Evolutionary conservation across 2,888 invertebrate genomes (phyloP).

Genomic region (Nephrotoma flavescens): DNA sequence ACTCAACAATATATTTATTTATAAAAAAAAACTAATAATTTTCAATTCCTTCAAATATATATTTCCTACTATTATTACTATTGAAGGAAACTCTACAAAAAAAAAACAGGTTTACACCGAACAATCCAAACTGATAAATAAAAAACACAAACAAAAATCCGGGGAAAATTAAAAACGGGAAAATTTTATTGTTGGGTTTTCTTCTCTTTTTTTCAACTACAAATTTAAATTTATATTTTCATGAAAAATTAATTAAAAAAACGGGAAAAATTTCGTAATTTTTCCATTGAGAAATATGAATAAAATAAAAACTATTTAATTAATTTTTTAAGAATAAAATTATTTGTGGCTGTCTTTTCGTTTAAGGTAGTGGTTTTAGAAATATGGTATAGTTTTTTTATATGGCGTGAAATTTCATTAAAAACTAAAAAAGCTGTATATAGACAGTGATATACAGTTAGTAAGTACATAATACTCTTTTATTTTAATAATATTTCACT

Average conservation of each 20-base stretch:
- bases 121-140: neutral
- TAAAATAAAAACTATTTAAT: neutral
- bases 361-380: neutral
- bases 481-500: neutral
- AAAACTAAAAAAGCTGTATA: neutral
- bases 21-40: neutral
- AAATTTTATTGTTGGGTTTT: neutral
- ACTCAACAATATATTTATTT: neutral
- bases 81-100: neutral
- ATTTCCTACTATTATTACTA: neutral
- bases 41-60: neutral
- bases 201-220: neutral
- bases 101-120: neutral
- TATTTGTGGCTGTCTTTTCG: neutral
- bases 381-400: neutral
- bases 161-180: neutral
- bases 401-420: neutral
- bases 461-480: neutral
- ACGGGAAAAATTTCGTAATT: neutral
- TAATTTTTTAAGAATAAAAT: neutral
- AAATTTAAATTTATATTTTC: neutral
- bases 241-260: neutral
- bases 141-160: neutral
- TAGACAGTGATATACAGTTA: neutral
- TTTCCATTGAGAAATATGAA: neutral